Percentiles rank a stretch among this genome's conserved stretches.
Conservation (phyloP, 1,140 invertebrate species). For the Drosophila erecta region DNA sequence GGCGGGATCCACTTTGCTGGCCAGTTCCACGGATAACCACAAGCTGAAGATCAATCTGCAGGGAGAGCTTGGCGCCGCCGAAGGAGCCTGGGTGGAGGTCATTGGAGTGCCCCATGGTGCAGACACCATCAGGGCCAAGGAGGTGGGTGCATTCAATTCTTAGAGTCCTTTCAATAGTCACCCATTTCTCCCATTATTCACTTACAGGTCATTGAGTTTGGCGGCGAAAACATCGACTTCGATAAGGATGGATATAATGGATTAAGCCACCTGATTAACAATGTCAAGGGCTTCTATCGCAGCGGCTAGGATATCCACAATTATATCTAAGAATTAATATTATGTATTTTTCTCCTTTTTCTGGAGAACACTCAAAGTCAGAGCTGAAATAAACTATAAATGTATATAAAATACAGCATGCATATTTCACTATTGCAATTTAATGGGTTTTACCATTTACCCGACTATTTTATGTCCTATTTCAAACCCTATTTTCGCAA, state of each 20-base stretch:
- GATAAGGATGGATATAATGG: constrained; percentile 78
- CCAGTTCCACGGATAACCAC: constrained; percentile 66
- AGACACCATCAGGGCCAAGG: constrained; percentile 56
- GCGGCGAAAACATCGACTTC: constrained; percentile 69
- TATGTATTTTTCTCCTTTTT: background rate
- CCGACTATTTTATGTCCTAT: no score
- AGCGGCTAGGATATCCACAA: constrained; percentile 14
- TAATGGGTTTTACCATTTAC: no score
- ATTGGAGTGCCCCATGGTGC: constrained; percentile 63
- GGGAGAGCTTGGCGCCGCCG: constrained; percentile 33
- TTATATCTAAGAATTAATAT: background rate
- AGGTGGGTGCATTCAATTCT: constrained; percentile 2
- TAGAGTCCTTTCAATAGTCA: background rate
- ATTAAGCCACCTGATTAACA: constrained; percentile 69
- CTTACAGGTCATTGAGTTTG: constrained; percentile 70
- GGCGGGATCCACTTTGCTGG: constrained; percentile 60
- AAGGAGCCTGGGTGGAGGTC: constrained; percentile 74
- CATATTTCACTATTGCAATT: no score
- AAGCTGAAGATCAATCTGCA: constrained; percentile 65
- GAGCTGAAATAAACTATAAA: background rate
- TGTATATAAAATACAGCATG: no score
- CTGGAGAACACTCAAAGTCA: no score
- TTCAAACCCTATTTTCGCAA: no score
- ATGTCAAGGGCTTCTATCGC: constrained; percentile 73
- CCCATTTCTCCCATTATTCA: background rate